phyloP scores from a whole-genome alignment of 2,797 vertebrate genomes.

The Ptychobarbus kaznakovi region DNA sequence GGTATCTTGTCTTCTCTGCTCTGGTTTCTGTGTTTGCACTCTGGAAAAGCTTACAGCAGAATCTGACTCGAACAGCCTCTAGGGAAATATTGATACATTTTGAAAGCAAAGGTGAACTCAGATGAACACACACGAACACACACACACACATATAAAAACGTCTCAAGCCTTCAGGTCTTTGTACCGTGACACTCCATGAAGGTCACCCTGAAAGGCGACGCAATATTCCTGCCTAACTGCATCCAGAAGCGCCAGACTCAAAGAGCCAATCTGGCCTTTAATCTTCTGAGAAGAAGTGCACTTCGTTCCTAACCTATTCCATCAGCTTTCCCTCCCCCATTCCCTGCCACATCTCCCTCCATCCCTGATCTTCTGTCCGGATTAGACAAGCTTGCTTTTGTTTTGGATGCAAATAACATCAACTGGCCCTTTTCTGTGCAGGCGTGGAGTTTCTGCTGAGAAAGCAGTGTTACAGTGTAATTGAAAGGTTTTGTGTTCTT shows the following conservation, averaged over 20 bases:
- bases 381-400: constrained; percentile 9
- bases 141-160: constrained; percentile 8
- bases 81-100: constrained; percentile 15
- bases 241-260: constrained; percentile 27
- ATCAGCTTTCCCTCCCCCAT: constrained; percentile 17
- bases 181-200: constrained; percentile 44
- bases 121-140: neutral
- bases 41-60: constrained; percentile 1
- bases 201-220: constrained; percentile 23
- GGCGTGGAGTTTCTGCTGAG: neutral
- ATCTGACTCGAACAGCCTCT: neutral
- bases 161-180: constrained; percentile 1
- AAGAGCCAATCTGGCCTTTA: constrained; percentile 55
- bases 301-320: constrained; percentile 29
- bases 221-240: constrained; percentile 48
- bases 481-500: neutral
- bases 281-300: constrained; percentile 45
- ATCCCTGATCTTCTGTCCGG: neutral
- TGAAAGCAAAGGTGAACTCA: neutral
- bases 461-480: neutral
- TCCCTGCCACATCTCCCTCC: neutral
- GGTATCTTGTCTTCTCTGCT: neutral
- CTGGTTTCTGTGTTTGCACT: constrained; percentile 17
- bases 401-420: constrained; percentile 28
- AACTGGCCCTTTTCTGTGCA: neutral